Percentiles rank a stretch among this genome's conserved stretches.
Evolutionary conservation across 2,797 vertebrate genomes (phyloP).

Genomic region (Poecilia wingei): DNA sequence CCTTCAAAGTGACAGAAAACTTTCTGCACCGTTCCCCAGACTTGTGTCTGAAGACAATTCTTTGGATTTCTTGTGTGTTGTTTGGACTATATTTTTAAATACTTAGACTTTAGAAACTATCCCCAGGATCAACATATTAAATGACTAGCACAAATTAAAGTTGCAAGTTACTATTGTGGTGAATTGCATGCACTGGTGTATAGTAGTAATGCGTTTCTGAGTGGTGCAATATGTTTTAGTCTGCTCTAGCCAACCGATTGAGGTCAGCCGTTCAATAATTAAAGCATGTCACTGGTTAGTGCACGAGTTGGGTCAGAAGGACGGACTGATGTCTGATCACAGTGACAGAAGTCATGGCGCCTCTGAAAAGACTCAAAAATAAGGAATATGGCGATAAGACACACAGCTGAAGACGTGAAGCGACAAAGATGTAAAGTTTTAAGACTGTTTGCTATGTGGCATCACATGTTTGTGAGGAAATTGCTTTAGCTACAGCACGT

Average conservation of each 20-base stretch:
- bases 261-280: conserved; percentile 83
- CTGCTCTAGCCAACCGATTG: conserved; percentile 74
- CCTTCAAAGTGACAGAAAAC: no score
- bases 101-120: conserved; percentile 66
- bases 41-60: no score
- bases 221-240: conserved; percentile 58
- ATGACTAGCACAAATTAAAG: conserved; percentile 54
- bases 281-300: conserved; percentile 78
- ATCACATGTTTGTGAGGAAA: conserved; percentile 20
- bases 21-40: no score
- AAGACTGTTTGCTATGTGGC: not conserved
- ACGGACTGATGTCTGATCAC: conserved; percentile 51
- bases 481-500: not conserved
- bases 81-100: conserved; percentile 63
- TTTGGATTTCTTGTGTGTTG: no score
- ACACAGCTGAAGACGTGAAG: conserved; percentile 22
- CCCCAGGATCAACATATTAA: conserved; percentile 60
- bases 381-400: conserved; percentile 26
- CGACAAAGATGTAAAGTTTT: conserved; percentile 34
- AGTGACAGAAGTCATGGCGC: conserved; percentile 38
- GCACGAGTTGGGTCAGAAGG: conserved; percentile 60
- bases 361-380: conserved; percentile 37
- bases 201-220: conserved; percentile 31
- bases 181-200: conserved; percentile 27
- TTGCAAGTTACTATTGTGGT: conserved; percentile 43